A percentile compares a stretch with the other conserved stretches of the same genome.
Evolutionary conservation across 2,888 invertebrate species (phyloP).

Genomic region (Zaprionus obscuricornis): DNA sequence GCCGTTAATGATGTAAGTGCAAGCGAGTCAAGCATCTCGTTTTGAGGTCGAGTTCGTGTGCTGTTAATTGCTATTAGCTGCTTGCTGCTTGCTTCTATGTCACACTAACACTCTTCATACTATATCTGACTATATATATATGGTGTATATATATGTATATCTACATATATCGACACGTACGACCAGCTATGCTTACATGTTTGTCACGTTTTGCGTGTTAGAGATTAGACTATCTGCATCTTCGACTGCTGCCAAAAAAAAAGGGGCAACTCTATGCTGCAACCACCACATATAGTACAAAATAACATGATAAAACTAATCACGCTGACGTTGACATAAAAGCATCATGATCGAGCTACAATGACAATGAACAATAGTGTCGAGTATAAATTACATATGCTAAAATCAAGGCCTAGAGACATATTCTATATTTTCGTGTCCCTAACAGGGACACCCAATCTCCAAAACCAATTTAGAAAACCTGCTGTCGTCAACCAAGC

Average conservation of each 20-base stretch:
- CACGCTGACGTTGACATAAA: conserved; percentile 70
- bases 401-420: too few species aligned
- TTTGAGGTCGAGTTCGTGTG: conserved; percentile 68
- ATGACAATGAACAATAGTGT: conserved; percentile 24
- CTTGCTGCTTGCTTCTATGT: too few species aligned
- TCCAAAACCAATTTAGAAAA: too few species aligned
- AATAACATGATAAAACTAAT: conserved; percentile 58
- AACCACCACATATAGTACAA: conserved; percentile 6
- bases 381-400: too few species aligned
- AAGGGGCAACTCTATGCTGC: too few species aligned
- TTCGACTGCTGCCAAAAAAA: too few species aligned
- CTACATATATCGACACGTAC: not conserved
- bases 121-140: conserved; percentile 1
- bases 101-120: not conserved
- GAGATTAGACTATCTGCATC: not conserved
- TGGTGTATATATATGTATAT: not conserved
- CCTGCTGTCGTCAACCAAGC: too few species aligned
- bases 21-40: conserved; percentile 53
- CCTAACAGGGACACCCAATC: too few species aligned
- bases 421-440: too few species aligned
- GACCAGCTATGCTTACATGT: conserved; percentile 4
- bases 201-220: conserved; percentile 16
- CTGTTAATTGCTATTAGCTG: conserved; percentile 65
- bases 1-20: conserved; percentile 73
- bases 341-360: conserved; percentile 44